A percentile compares a stretch with the other conserved stretches of the same genome.
These are phyloP conservation scores for Daubentonia madagascariensis DNA, from an alignment of 2,113 vertebrate genomes.

Conservation along the genomic window DNA sequence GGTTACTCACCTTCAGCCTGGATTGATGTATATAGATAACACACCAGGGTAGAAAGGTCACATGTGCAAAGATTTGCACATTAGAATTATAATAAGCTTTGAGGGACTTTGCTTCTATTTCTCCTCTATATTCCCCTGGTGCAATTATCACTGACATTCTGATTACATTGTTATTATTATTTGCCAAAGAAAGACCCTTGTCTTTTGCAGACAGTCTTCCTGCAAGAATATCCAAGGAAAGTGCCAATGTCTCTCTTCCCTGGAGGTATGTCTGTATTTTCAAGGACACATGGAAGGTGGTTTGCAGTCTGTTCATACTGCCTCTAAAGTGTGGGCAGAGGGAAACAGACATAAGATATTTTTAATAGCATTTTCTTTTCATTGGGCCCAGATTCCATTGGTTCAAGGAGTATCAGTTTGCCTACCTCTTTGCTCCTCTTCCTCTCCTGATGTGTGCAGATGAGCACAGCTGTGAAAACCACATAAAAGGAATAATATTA, in stretches of 20 bases:
- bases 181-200: not conserved
- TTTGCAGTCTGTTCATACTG: not conserved
- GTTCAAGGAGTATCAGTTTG: not conserved
- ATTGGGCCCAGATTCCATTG: not conserved
- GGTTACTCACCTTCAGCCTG: not conserved
- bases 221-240: not conserved
- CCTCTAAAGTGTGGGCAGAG: not conserved
- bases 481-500: not conserved
- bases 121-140: too few relatives aligned
- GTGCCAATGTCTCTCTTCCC: not conserved
- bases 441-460: not conserved
- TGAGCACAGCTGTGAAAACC: not conserved
- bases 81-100: not conserved
- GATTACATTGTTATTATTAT: not conserved
- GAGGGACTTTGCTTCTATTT: not conserved
- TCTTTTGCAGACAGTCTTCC: not conserved
- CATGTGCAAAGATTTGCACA: not conserved
- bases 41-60: not conserved
- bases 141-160: not conserved
- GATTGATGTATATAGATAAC: not conserved
- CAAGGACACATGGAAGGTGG: not conserved
- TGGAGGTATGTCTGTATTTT: accelerated
- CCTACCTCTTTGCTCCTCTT: not conserved
- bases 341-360: not conserved
- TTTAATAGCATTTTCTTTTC: not conserved